These are phyloP conservation scores for Melanotaenia maccullochi DNA, from an alignment of 2,797 vertebrate species.

Conservation along the genomic window DNA sequence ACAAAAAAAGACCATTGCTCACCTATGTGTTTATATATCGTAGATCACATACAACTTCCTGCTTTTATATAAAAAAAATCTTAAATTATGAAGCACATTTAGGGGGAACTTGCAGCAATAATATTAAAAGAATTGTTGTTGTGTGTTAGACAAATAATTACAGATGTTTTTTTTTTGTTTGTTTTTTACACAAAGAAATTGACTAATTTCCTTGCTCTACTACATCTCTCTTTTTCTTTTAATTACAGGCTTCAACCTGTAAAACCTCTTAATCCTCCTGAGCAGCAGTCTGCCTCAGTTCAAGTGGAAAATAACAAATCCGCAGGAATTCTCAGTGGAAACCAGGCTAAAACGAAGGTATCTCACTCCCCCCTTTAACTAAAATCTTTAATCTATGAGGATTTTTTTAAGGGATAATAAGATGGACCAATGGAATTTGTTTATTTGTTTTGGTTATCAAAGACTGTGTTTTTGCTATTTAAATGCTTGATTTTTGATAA, in stretches of 20 bases:
- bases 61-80: background rate
- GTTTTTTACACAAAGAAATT: no score
- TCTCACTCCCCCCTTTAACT: background rate
- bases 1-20: background rate
- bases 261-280: conserved; percentile 87
- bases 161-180: background rate
- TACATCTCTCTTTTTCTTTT: background rate
- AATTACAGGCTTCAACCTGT: conserved; percentile 89
- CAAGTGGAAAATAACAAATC: conserved; percentile 57
- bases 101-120: no score
- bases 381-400: background rate
- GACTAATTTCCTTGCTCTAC: background rate
- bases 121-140: background rate
- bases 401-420: no score
- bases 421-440: background rate
- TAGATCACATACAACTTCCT: background rate
- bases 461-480: background rate
- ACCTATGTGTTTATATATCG: background rate
- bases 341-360: conserved; percentile 70
- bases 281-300: conserved; percentile 69
- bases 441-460: background rate
- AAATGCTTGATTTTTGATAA: background rate
- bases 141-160: background rate
- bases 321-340: conserved; percentile 31
- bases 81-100: background rate